A percentile compares a stretch with the other conserved stretches of the same genome.
Conservation (phyloP, 2,113 vertebrate genomes). For the Takifugu bimaculatus region DNA sequence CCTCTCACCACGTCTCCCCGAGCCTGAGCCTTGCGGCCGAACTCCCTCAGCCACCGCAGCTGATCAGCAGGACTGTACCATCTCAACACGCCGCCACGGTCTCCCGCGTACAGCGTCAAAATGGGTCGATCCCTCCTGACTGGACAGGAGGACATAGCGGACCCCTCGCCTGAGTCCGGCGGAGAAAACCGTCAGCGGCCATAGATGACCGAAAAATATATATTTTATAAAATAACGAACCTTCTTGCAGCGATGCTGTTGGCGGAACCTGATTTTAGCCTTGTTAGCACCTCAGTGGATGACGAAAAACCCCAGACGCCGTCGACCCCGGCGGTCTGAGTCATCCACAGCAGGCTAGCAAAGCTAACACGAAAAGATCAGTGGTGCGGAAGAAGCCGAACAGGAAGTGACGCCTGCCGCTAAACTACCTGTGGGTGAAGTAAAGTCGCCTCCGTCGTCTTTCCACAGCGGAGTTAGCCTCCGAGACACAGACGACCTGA, state of each 20-base stretch:
- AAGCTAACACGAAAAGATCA: slow-evolving; percentile 12
- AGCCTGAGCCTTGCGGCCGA: background rate
- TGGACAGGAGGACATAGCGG: slow-evolving; percentile 35
- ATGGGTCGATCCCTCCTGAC: background rate
- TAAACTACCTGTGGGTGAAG: slow-evolving; percentile 27
- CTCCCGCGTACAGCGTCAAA: background rate
- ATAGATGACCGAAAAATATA: background rate
- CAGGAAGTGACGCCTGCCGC: no score
- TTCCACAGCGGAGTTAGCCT: slow-evolving; percentile 9
- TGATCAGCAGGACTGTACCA: background rate
- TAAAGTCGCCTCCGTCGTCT: slow-evolving; percentile 21
- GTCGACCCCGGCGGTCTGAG: no score
- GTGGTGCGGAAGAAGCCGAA: no score
- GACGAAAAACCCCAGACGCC: no score
- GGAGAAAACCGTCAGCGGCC: background rate
- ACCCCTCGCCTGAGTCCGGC: slow-evolving; percentile 17
- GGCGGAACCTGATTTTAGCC: background rate
- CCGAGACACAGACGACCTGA: background rate
- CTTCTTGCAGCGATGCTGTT: slow-evolving; percentile 20
- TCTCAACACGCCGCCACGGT: background rate
- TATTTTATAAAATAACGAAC: background rate
- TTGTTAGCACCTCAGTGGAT: background rate
- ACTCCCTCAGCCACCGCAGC: slow-evolving; percentile 18
- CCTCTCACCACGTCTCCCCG: slow-evolving; percentile 25
- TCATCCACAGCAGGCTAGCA: slow-evolving; percentile 3